Percentiles rank a stretch among this genome's conserved stretches.
These are phyloP conservation scores for Exephanes ischioxanthus DNA, from an alignment of 2,888 invertebrate genomes.

Conservation along the genomic window DNA sequence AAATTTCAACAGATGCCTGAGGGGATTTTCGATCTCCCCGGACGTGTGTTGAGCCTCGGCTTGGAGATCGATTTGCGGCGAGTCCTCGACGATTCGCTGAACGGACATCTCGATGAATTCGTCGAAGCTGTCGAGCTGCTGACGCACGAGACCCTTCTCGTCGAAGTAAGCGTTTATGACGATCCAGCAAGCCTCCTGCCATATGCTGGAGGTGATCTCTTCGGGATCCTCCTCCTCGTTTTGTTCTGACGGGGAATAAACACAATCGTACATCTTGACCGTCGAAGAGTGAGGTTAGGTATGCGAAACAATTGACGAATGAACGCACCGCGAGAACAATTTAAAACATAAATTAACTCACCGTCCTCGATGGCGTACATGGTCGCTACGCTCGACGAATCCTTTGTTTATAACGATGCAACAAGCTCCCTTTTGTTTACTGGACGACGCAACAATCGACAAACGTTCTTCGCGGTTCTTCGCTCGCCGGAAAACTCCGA, in stretches of 20 bases:
- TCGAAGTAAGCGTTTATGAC: conserved; percentile 99
- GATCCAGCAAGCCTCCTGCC: conserved; percentile 99
- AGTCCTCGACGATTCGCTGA: conserved; percentile 99
- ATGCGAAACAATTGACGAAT: conserved; percentile 15
- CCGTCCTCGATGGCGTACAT: conserved; percentile 66
- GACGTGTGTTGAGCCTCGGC: conserved; percentile 99
- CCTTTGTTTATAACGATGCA: background rate
- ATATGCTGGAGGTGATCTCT: conserved; percentile 98
- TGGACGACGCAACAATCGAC: background rate
- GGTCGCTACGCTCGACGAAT: background rate
- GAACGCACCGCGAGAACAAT: background rate
- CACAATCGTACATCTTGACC: conserved; percentile 30
- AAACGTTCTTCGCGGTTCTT: background rate
- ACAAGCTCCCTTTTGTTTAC: background rate
- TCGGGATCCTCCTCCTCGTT: conserved; percentile 96
- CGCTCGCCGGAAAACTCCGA: background rate
- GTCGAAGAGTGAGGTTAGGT: conserved; percentile 54
- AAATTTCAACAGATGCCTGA: conserved; percentile 96
- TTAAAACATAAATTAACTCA: conserved; percentile 27
- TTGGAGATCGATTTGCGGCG: conserved; percentile 98
- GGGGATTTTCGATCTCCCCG: conserved; percentile 96
- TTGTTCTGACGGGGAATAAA: conserved; percentile 62
- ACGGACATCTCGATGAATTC: conserved; percentile 99
- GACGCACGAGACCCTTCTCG: conserved; percentile 99
- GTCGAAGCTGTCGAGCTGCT: conserved; percentile 99